phyloP scores from a whole-genome alignment of 2,888 invertebrate genomes.

The Netelia inedita region DNA sequence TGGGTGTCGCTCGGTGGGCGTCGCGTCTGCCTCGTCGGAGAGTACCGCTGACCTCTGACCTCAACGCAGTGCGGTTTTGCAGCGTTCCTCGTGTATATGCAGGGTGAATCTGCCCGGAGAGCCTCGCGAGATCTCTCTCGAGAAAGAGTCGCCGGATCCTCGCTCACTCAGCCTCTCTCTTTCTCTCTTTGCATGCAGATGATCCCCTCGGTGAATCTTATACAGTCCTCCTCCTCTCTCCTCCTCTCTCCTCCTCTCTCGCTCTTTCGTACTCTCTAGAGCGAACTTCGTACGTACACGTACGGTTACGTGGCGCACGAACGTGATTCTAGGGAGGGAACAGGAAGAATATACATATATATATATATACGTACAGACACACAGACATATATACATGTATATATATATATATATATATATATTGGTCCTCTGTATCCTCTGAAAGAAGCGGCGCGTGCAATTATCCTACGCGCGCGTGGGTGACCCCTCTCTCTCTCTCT shows the following conservation, averaged over 20 bases:
- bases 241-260: slow-evolving; percentile 70
- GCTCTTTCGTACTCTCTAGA: slow-evolving; percentile 69
- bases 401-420: slow-evolving; percentile 55
- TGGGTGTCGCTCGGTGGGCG: slow-evolving; percentile 85
- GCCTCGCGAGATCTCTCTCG: slow-evolving; percentile 57
- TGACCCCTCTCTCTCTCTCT: slow-evolving; percentile 82
- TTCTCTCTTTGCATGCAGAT: slow-evolving; percentile 68
- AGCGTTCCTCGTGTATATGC: slow-evolving; percentile 32
- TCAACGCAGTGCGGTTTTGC: slow-evolving; percentile 61
- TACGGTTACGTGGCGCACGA: slow-evolving; percentile 64
- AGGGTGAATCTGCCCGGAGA: slow-evolving; percentile 55
- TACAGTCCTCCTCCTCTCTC: slow-evolving; percentile 71
- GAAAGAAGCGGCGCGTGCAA: slow-evolving; percentile 80
- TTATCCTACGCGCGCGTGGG: slow-evolving; percentile 85
- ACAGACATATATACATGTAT: slow-evolving; percentile 45
- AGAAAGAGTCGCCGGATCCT: slow-evolving; percentile 38
- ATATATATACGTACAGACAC: no score
- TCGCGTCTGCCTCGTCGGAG: slow-evolving; percentile 83
- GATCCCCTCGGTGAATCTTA: slow-evolving; percentile 66
- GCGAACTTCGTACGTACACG: slow-evolving; percentile 70
- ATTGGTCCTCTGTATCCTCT: no score
- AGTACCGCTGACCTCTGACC: slow-evolving; percentile 83
- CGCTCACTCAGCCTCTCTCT: slow-evolving; percentile 41
- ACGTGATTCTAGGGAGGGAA: slow-evolving; percentile 66
- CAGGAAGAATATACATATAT: slow-evolving; percentile 63